These are phyloP conservation scores for Papilio elwesi DNA, from an alignment of 2,888 invertebrate genomes.

Conservation along the genomic window DNA sequence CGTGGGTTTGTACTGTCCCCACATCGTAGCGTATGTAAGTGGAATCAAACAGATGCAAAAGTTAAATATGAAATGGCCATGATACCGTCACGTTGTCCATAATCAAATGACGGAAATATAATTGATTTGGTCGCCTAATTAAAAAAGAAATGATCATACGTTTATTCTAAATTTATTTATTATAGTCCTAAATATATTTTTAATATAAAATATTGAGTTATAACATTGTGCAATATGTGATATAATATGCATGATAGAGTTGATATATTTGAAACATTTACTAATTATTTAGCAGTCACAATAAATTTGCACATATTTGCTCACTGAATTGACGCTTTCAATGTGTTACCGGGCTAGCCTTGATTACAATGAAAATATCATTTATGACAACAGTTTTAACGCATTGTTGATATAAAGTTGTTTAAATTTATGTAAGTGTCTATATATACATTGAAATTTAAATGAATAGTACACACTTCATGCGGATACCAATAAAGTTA, in stretches of 20 bases:
- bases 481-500: too few relatives aligned
- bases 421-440: too few relatives aligned
- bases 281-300: conserved; percentile 75
- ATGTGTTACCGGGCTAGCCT: conserved; percentile 31
- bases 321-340: conserved; percentile 58
- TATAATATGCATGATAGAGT: conserved; percentile 74
- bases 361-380: not conserved
- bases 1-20: too few relatives aligned
- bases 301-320: conserved; percentile 74
- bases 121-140: conserved; percentile 26
- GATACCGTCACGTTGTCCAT: conserved; percentile 8
- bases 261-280: conserved; percentile 72
- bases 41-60: too few relatives aligned
- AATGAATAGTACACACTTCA: too few relatives aligned
- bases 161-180: conserved; percentile 45
- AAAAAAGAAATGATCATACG: conserved; percentile 47
- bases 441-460: too few relatives aligned
- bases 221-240: conserved; percentile 81
- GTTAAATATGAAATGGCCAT: not conserved
- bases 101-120: not conserved
- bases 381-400: too few relatives aligned
- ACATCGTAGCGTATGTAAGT: too few relatives aligned
- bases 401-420: too few relatives aligned
- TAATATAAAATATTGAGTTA: conserved; percentile 80
- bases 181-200: conserved; percentile 53